These are phyloP conservation scores for Rhynchophorus ferrugineus DNA, from an alignment of 1,140 invertebrate species.

Conservation along the genomic window DNA sequence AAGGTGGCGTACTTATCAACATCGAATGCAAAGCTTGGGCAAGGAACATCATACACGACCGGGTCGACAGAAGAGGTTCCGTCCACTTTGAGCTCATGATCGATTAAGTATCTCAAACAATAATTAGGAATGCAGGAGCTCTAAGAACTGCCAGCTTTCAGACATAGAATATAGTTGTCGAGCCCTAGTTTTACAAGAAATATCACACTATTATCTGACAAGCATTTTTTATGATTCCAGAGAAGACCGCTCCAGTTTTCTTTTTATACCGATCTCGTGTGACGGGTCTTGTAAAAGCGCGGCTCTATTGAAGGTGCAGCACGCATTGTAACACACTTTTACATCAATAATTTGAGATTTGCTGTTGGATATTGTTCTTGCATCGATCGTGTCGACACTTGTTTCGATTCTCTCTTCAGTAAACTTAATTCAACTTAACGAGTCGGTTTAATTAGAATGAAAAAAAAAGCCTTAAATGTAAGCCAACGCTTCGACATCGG, in stretches of 20 bases:
- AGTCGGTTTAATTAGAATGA: too few species aligned
- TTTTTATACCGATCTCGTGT: background rate
- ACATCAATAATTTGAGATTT: background rate
- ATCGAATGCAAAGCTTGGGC: constrained; percentile 96
- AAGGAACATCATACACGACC: constrained; percentile 82
- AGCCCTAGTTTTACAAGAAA: constrained; percentile 1
- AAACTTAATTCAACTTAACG: too few species aligned
- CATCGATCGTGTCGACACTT: too few species aligned
- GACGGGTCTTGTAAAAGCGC: background rate
- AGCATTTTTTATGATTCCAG: too few species aligned
- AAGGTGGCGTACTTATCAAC: constrained; percentile 86
- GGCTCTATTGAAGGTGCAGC: background rate
- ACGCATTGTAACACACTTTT: background rate
- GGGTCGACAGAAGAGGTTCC: constrained; percentile 79
- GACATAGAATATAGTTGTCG: background rate
- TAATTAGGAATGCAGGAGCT: constrained; percentile 9
- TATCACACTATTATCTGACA: background rate
- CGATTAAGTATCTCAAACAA: constrained; percentile 55
- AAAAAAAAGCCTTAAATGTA: too few species aligned
- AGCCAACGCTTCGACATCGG: too few species aligned
- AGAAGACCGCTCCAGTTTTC: too few species aligned
- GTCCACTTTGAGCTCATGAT: constrained; percentile 95
- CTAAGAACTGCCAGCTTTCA: constrained; percentile 34
- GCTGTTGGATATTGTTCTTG: background rate
- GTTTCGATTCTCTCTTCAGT: too few species aligned